phyloP scores from a whole-genome alignment of 2,113 vertebrate genomes.

The Rhinolophus ferrumequinum region DNA sequence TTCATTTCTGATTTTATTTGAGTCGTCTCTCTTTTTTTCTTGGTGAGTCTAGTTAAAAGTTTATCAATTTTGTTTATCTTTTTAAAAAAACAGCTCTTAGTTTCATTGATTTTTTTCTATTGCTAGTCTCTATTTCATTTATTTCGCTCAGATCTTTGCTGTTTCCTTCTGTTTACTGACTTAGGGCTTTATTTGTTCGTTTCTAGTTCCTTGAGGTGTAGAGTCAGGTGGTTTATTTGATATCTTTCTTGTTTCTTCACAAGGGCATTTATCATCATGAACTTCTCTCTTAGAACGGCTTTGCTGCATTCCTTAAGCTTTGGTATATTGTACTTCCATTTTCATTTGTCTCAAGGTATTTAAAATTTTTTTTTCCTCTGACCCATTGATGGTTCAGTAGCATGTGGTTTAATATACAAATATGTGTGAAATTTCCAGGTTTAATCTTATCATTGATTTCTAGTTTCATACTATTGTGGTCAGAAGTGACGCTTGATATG shows the following conservation, averaged over 20 bases:
- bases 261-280: neutral
- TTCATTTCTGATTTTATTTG: too few species aligned
- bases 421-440: neutral
- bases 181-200: neutral
- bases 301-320: accelerated
- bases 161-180: too few species aligned
- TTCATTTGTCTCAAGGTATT: neutral
- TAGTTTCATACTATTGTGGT: too few species aligned
- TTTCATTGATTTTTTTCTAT: too few species aligned
- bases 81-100: too few species aligned
- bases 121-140: too few species aligned
- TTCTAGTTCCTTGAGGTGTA: neutral
- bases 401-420: too few species aligned
- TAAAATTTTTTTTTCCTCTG: too few species aligned
- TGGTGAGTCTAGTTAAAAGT: too few species aligned
- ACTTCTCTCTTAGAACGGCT: neutral
- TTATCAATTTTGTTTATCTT: too few species aligned
- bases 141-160: too few species aligned
- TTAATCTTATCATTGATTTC: neutral
- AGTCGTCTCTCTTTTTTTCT: too few species aligned
- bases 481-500: neutral
- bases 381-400: neutral
- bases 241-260: neutral
- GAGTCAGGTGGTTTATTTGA: neutral
- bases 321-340: neutral